Evolutionary conservation across 2,113 vertebrate species (phyloP).

Genomic region (Rhagologus leucostigma): DNA sequence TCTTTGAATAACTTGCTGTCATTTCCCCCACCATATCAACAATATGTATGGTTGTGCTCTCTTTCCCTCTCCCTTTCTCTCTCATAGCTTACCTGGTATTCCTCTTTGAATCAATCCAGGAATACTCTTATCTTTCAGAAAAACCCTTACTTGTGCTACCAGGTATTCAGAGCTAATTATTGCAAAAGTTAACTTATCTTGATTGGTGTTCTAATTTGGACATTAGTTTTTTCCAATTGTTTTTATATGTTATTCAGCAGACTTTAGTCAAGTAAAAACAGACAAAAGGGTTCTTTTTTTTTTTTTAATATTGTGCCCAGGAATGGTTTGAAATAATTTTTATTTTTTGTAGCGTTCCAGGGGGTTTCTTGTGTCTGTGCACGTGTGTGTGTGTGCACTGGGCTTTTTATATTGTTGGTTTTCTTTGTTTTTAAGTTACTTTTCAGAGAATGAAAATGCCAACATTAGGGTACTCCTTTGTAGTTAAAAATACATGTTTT

Average conservation of each 20-base stretch:
- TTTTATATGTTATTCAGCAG: not conserved
- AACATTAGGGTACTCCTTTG: not conserved
- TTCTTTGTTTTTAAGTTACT: not conserved
- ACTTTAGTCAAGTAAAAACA: not conserved
- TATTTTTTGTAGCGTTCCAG: not conserved
- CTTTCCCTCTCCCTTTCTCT: not conserved
- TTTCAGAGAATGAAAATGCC: not conserved
- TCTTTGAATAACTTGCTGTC: not conserved
- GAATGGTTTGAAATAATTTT: not conserved
- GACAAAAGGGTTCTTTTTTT: not conserved
- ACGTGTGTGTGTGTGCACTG: not conserved
- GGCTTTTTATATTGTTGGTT: not conserved
- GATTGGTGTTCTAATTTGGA: not conserved
- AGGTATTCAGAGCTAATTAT: not conserved
- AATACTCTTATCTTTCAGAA: not conserved
- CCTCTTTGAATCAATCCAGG: not conserved
- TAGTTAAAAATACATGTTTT: not conserved
- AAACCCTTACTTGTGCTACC: not conserved
- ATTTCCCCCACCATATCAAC: not conserved
- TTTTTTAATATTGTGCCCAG: not conserved
- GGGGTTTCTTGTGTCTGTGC: fast-evolving
- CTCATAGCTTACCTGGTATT: not conserved
- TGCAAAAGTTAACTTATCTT: not conserved
- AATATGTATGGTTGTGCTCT: not conserved
- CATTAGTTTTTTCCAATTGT: not conserved